Conservation (phyloP, 2,797 vertebrate genomes). For the Propithecus deckenii region DNA sequence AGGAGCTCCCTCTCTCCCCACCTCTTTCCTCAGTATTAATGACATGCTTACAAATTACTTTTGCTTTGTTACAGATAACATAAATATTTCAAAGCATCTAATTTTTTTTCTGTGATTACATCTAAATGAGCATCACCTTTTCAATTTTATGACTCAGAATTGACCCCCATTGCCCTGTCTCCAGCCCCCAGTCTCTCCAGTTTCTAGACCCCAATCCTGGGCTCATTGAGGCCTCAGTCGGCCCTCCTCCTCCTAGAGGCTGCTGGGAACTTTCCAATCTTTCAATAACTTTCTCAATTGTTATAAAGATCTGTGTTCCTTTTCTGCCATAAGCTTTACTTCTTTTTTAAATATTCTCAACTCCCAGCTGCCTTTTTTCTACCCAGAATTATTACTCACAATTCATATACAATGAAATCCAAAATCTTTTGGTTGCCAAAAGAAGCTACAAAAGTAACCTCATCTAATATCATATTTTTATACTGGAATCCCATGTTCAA, state of each 20-base stretch:
- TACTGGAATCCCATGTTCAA: not conserved
- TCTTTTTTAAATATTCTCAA: not conserved
- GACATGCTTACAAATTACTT: not conserved
- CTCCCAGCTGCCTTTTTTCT: not conserved
- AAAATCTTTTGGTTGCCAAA: constrained; percentile 35
- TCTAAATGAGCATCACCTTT: not conserved
- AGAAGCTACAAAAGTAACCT: not conserved
- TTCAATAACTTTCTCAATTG: not conserved
- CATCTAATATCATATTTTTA: not conserved
- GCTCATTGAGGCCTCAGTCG: not conserved
- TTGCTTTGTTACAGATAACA: not conserved
- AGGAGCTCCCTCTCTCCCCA: not conserved
- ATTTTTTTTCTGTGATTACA: not conserved
- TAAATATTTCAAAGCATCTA: not conserved
- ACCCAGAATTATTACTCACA: not conserved
- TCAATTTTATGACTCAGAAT: not conserved
- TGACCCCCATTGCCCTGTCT: not conserved
- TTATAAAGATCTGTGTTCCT: not conserved
- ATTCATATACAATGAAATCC: not conserved
- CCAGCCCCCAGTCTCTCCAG: not conserved
- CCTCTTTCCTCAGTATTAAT: not conserved
- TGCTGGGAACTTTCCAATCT: not conserved
- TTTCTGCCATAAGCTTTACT: not conserved
- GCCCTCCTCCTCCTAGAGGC: not conserved
- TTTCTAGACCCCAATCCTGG: not conserved